Conservation (phyloP, 2,113 vertebrate species). For the Glaucidium brasilianum region DNA sequence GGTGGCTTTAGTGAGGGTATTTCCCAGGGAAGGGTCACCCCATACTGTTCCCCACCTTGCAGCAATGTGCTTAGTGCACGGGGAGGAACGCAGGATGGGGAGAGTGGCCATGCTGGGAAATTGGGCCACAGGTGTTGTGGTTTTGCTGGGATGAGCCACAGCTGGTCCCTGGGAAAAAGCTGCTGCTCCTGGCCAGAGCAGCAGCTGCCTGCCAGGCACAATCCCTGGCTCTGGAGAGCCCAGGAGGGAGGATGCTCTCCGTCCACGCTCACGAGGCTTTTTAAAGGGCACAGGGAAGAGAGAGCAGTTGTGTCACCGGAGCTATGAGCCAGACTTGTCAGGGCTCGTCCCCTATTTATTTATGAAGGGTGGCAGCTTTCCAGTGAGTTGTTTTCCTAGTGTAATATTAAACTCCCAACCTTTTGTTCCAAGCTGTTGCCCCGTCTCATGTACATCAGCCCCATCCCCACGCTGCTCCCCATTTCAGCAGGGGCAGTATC, state of each 20-base stretch:
- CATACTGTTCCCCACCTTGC: accelerated
- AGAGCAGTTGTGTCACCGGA: neutral
- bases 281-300: neutral
- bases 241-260: neutral
- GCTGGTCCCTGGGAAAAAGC: neutral
- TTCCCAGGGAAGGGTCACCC: neutral
- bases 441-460: neutral
- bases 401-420: neutral
- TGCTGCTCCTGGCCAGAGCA: accelerated
- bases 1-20: neutral
- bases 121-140: neutral
- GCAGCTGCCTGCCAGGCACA: neutral
- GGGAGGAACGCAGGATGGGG: accelerated
- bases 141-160: neutral
- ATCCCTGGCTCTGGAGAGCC: neutral
- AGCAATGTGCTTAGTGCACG: accelerated
- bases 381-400: constrained; percentile 16
- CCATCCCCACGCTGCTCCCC: neutral
- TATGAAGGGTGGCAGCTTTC: neutral
- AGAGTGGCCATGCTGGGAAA: neutral
- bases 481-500: accelerated
- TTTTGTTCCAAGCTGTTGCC: neutral
- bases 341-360: neutral
- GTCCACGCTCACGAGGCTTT: accelerated
- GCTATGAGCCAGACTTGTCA: neutral